Conservation (phyloP, 2,888 invertebrate genomes). For the Polyploca ridens region DNA sequence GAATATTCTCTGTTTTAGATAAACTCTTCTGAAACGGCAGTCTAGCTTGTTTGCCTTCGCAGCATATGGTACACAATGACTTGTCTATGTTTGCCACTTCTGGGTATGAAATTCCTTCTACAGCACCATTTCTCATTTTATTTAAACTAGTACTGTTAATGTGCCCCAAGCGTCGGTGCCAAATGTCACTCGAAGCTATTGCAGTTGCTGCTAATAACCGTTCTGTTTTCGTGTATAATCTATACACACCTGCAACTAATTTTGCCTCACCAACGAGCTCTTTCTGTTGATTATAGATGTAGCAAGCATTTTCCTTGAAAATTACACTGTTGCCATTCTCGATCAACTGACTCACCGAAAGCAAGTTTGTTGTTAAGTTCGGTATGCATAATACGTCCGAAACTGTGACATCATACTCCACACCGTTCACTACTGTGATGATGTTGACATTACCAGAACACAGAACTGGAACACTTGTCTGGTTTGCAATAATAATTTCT, state of each 20-base stretch:
- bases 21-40: too few relatives aligned
- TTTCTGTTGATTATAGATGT: slow-evolving; percentile 18
- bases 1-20: too few relatives aligned
- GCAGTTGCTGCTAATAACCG: slow-evolving; percentile 15
- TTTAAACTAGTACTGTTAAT: slow-evolving; percentile 26
- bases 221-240: slow-evolving; percentile 12
- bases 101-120: too few relatives aligned
- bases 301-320: slow-evolving; percentile 19
- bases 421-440: not conserved
- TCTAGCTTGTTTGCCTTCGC: too few relatives aligned
- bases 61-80: too few relatives aligned
- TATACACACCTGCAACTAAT: slow-evolving; percentile 23
- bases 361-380: slow-evolving; percentile 19
- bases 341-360: slow-evolving; percentile 27
- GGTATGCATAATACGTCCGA: slow-evolving; percentile 17
- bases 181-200: slow-evolving; percentile 12
- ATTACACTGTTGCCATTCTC: slow-evolving; percentile 20
- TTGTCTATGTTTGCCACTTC: too few relatives aligned
- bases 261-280: slow-evolving; percentile 19
- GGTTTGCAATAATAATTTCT: slow-evolving; percentile 18
- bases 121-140: slow-evolving; percentile 27
- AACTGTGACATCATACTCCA: slow-evolving; percentile 3
- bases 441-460: slow-evolving; percentile 15
- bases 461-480: slow-evolving; percentile 7
- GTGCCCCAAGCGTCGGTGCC: slow-evolving; percentile 31